These are phyloP conservation scores for Odontophorus gujanensis DNA, from an alignment of 2,113 vertebrate species.

Conservation along the genomic window DNA sequence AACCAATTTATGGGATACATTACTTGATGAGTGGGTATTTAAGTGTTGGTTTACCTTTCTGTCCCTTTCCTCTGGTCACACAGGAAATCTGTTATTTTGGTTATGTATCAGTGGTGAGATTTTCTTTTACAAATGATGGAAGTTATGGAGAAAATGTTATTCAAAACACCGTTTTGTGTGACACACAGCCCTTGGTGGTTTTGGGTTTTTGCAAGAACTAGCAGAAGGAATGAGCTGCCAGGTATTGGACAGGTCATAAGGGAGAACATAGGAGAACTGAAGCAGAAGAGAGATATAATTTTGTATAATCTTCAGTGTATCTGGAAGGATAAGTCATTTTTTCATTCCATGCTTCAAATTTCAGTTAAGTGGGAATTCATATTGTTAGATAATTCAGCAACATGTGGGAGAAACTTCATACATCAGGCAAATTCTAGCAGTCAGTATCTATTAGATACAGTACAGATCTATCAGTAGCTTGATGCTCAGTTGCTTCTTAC, in stretches of 20 bases:
- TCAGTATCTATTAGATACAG: too few relatives aligned
- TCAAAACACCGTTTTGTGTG: neutral
- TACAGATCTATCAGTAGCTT: neutral
- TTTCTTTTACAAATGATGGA: neutral
- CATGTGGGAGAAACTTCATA: neutral
- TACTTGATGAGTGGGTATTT: neutral
- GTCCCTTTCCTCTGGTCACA: neutral
- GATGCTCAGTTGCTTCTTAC: neutral
- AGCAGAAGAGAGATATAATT: neutral
- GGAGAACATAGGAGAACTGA: neutral
- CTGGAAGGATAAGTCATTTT: neutral
- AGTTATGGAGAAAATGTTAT: neutral
- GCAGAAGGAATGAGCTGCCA: neutral
- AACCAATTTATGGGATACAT: accelerated
- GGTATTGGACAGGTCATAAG: neutral
- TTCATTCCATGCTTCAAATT: neutral
- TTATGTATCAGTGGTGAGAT: neutral
- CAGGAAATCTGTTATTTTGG: neutral
- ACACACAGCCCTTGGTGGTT: neutral
- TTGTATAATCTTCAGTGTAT: neutral
- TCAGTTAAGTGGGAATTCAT: neutral
- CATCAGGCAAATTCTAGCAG: too few relatives aligned
- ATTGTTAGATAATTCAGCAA: neutral
- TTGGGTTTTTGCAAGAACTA: neutral
- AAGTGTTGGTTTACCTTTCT: neutral